phyloP scores from a whole-genome alignment of 2,113 vertebrate species.

The Nothocercus nigrocapillus region DNA sequence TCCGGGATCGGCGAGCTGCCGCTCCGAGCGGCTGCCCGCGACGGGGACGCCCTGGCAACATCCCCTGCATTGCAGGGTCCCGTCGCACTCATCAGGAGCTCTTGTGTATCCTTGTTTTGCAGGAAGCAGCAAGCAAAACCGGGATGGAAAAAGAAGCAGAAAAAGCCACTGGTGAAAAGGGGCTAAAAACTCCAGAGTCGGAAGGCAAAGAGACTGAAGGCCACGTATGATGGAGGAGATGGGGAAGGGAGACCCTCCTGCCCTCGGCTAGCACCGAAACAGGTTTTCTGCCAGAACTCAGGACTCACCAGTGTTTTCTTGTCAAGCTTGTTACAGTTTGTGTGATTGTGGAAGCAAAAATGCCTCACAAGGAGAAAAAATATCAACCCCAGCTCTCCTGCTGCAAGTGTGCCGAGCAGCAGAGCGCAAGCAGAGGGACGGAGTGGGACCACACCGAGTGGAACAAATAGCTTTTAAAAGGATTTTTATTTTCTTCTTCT shows the following conservation, averaged over 20 bases:
- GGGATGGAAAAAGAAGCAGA: conserved; percentile 20
- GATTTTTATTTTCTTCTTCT: neutral
- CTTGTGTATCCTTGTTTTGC: neutral
- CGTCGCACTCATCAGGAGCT: neutral
- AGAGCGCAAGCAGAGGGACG: neutral
- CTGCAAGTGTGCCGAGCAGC: neutral
- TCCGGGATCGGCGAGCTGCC: fast-evolving
- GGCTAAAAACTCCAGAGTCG: neutral
- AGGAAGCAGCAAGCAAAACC: conserved; percentile 79
- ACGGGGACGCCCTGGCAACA: neutral
- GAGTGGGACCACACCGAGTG: conserved; percentile 61
- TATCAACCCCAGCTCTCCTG: conserved; percentile 4
- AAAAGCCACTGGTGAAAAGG: conserved; percentile 6
- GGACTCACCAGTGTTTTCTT: conserved; percentile 77
- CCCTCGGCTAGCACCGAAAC: conserved; percentile 22
- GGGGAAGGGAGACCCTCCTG: conserved; percentile 50
- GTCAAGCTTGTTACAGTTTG: conserved; percentile 77
- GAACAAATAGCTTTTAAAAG: conserved; percentile 18
- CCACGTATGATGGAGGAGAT: conserved; percentile 71
- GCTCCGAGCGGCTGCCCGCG: fast-evolving
- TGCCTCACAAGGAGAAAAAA: conserved; percentile 31
- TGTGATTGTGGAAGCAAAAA: conserved; percentile 79
- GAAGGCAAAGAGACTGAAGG: conserved; percentile 53
- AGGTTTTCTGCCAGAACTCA: conserved; percentile 74
- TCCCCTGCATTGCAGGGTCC: neutral